Conservation (phyloP, 2,113 vertebrate genomes). For the Rhea americana region DNA sequence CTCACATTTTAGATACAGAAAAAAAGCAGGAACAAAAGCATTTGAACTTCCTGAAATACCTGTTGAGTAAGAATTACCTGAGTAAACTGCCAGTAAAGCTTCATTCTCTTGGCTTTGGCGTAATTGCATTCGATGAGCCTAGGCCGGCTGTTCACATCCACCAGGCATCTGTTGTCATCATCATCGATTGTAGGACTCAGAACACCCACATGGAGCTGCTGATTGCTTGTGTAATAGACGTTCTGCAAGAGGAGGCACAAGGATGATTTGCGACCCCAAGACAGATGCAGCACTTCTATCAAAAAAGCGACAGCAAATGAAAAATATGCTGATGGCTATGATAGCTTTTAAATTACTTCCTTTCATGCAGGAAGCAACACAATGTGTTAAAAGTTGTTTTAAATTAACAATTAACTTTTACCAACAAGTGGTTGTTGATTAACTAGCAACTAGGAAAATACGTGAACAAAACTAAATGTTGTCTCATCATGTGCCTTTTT, state of each 20-base stretch:
- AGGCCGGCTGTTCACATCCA: constrained; percentile 93
- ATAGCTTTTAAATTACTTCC: background rate
- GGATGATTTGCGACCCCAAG: constrained; percentile 39
- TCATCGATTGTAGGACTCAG: constrained; percentile 95
- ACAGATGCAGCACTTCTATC: background rate
- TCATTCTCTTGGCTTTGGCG: constrained; percentile 95
- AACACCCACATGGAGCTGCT: constrained; percentile 91
- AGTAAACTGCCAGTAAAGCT: constrained; percentile 96
- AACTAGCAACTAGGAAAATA: background rate
- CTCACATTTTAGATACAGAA: background rate
- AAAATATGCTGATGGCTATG: background rate
- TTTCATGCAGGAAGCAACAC: background rate
- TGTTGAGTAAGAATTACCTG: constrained; percentile 81
- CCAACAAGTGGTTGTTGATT: background rate
- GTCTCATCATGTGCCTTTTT: background rate
- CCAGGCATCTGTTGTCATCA: constrained; percentile 97
- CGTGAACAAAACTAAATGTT: background rate
- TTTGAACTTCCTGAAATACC: constrained; percentile 10
- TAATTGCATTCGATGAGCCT: constrained; percentile 96
- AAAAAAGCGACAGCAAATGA: constrained; percentile 1
- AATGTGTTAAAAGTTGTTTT: background rate
- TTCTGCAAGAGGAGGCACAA: constrained; percentile 84
- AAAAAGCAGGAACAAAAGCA: background rate
- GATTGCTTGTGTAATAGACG: constrained; percentile 93
- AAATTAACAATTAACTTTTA: background rate